Evolutionary conservation across 1,140 invertebrate genomes (phyloP).

Genomic region (Drosophila nasuta): DNA sequence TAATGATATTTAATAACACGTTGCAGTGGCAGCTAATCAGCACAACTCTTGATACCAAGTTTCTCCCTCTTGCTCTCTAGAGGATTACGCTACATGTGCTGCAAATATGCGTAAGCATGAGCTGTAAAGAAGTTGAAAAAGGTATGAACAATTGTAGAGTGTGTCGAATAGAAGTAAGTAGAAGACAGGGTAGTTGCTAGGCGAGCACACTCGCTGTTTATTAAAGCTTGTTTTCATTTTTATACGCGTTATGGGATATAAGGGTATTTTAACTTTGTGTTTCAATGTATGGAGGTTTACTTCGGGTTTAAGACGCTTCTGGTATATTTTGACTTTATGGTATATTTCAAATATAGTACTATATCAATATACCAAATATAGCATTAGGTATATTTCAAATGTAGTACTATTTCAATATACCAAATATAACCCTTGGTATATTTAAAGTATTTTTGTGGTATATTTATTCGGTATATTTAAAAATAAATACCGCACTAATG

Average conservation of each 20-base stretch:
- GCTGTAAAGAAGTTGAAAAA: not conserved
- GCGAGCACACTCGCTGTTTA: not conserved
- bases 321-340: no score
- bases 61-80: not conserved
- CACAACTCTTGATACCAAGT: not conserved
- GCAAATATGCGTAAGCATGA: not conserved
- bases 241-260: not conserved
- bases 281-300: no score
- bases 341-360: no score
- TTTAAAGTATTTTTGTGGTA: no score
- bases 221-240: conserved; percentile 12
- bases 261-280: no score
- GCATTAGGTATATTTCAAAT: no score
- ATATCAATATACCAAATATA: no score
- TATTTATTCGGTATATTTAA: no score
- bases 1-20: not conserved
- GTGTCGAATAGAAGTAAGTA: not conserved
- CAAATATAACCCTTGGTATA: no score
- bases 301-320: no score
- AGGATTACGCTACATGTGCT: not conserved
- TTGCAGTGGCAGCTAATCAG: conserved; percentile 11
- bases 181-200: not conserved
- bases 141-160: not conserved
- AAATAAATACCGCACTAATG: no score
- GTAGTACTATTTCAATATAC: no score